Evolutionary conservation across 2,113 vertebrate genomes (phyloP).

Genomic region (Microtus montanus): DNA sequence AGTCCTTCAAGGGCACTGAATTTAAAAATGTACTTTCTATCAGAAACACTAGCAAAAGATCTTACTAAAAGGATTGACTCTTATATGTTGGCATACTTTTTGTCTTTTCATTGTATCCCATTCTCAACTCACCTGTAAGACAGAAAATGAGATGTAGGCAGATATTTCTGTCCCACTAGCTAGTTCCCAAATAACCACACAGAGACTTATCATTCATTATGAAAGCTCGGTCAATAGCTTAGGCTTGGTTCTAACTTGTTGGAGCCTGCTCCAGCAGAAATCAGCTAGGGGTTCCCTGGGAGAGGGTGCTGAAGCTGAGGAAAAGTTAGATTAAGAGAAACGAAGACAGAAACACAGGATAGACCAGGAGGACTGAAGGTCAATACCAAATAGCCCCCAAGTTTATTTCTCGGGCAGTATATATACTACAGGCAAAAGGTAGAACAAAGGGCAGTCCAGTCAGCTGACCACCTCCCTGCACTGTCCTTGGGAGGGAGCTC

Average conservation of each 20-base stretch:
- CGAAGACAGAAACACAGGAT: too few species aligned
- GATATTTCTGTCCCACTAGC: not conserved
- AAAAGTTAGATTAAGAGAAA: too few species aligned
- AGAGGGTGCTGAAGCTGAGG: too few species aligned
- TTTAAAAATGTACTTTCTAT: constrained; percentile 35
- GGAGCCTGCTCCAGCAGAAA: too few species aligned
- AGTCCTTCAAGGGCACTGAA: not conserved
- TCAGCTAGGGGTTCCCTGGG: too few species aligned
- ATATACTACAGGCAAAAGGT: too few species aligned
- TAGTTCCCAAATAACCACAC: not conserved
- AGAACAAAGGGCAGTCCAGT: too few species aligned
- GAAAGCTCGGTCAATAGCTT: not conserved
- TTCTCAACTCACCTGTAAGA: not conserved
- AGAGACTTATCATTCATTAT: not conserved
- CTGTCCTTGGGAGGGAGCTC: too few species aligned
- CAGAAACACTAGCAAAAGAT: constrained; percentile 8
- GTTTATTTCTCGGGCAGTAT: too few species aligned
- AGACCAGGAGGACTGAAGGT: too few species aligned
- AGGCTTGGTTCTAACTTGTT: not conserved
- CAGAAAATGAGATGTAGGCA: not conserved
- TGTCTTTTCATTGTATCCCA: not conserved
- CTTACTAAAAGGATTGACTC: not conserved
- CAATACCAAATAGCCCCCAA: too few species aligned
- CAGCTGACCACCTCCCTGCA: too few species aligned
- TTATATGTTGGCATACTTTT: not conserved